Percentiles rank a stretch among this genome's conserved stretches.
These are phyloP conservation scores for Cathartes aura DNA, from an alignment of 2,113 vertebrate genomes.

Conservation along the genomic window DNA sequence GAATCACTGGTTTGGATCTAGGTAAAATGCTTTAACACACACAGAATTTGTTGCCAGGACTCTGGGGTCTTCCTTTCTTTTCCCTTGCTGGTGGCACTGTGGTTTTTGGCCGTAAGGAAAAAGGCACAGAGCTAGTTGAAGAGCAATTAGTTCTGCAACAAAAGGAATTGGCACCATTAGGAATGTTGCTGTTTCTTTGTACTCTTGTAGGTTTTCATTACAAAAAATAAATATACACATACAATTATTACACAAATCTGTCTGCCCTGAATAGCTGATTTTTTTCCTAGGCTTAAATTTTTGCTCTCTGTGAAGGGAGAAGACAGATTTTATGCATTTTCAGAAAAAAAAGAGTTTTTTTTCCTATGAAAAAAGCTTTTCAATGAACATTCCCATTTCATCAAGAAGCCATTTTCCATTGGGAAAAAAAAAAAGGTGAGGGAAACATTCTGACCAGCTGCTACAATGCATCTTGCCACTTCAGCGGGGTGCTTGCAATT, in stretches of 20 bases:
- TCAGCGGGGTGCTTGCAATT: not conserved
- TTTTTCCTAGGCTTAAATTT: not conserved
- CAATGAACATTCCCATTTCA: not conserved
- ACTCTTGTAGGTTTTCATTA: not conserved
- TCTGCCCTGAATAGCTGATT: not conserved
- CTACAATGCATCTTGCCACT: not conserved
- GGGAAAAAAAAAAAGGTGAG: not conserved
- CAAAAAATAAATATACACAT: not conserved
- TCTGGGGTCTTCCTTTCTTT: not conserved
- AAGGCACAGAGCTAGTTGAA: not conserved
- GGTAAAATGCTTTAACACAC: not conserved
- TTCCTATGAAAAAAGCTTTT: not conserved
- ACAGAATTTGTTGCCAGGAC: not conserved
- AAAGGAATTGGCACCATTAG: not conserved
- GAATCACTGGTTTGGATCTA: not conserved
- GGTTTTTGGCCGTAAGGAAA: not conserved
- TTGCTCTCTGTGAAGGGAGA: not conserved
- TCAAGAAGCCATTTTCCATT: not conserved
- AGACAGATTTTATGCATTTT: not conserved
- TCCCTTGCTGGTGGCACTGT: not conserved
- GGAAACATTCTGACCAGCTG: not conserved
- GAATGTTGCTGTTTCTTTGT: not conserved
- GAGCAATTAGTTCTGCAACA: not conserved
- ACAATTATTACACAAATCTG: not conserved
- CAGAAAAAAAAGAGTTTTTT: rapidly evolving